Conservation (phyloP, 1,140 invertebrate species). For the Eulimnadia texana region DNA sequence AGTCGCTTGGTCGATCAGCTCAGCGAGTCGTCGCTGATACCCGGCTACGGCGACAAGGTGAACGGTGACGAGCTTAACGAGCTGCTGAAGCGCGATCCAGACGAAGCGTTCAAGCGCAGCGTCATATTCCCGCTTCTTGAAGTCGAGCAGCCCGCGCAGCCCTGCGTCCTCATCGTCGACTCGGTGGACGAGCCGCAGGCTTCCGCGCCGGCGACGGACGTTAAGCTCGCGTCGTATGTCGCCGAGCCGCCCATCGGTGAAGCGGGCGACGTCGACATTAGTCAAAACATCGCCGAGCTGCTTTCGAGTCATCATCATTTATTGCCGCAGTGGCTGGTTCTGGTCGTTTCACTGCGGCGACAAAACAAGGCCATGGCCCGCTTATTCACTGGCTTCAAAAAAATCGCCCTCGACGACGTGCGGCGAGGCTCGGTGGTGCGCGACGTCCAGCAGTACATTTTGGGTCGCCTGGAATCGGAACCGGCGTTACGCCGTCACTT, state of each 20-base stretch:
- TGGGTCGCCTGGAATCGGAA: constrained; percentile 73
- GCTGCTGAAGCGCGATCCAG: constrained; percentile 47
- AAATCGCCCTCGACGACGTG: constrained; percentile 77
- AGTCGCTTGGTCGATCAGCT: constrained; percentile 67
- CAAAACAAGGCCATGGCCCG: constrained; percentile 62
- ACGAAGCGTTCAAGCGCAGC: constrained; percentile 77
- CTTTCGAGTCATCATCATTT: constrained; percentile 76
- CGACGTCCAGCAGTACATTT: constrained; percentile 89
- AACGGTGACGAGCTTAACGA: constrained; percentile 45
- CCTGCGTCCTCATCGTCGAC: constrained; percentile 73
- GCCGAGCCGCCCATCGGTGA: neutral
- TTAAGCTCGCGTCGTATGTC: neutral
- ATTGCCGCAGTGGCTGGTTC: constrained; percentile 82
- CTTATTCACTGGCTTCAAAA: constrained; percentile 89
- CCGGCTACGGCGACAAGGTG: constrained; percentile 63
- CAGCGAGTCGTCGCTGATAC: constrained; percentile 34
- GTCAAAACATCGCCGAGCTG: constrained; percentile 64
- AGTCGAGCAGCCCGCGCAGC: constrained; percentile 60
- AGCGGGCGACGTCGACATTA: constrained; percentile 23
- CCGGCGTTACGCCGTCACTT: constrained; percentile 62
- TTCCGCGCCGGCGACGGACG: constrained; percentile 21
- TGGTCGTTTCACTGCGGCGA: constrained; percentile 77
- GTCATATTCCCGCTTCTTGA: constrained; percentile 73
- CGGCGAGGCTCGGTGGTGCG: constrained; percentile 40
- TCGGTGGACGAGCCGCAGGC: constrained; percentile 66